Evolutionary conservation across 1,140 invertebrate genomes (phyloP).

Genomic region (Caerostris extrusa): DNA sequence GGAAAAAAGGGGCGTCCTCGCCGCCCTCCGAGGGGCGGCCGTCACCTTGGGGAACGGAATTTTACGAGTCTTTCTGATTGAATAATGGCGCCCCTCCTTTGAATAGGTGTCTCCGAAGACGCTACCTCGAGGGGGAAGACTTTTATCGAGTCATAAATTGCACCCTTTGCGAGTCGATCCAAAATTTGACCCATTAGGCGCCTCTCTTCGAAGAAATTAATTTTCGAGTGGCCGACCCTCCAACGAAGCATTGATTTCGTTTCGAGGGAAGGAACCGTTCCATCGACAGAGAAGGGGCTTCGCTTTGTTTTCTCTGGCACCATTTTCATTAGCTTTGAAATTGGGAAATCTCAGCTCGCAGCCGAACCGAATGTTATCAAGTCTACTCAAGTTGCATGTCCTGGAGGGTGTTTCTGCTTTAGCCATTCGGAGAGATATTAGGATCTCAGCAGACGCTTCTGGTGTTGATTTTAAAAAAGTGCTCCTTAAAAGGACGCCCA

Average conservation of each 20-base stretch:
- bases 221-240: background rate
- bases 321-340: too few relatives aligned
- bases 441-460: too few relatives aligned
- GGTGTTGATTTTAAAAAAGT: too few relatives aligned
- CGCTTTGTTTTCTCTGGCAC: too few relatives aligned
- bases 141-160: constrained; percentile 23
- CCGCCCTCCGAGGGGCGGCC: background rate
- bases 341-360: too few relatives aligned
- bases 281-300: too few relatives aligned
- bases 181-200: background rate
- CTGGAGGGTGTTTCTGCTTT: too few relatives aligned
- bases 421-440: too few relatives aligned
- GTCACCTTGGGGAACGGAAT: background rate
- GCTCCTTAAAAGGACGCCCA: too few relatives aligned
- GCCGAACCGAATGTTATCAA: too few relatives aligned
- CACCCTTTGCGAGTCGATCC: background rate
- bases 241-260: background rate
- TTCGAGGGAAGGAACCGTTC: background rate
- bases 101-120: background rate
- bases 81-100: background rate
- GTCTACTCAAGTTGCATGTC: too few relatives aligned
- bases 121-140: background rate
- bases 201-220: background rate
- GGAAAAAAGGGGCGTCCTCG: background rate
- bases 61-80: background rate